Conservation (phyloP, 2,888 invertebrate species). For the Drosophila pseudotakahashii region DNA sequence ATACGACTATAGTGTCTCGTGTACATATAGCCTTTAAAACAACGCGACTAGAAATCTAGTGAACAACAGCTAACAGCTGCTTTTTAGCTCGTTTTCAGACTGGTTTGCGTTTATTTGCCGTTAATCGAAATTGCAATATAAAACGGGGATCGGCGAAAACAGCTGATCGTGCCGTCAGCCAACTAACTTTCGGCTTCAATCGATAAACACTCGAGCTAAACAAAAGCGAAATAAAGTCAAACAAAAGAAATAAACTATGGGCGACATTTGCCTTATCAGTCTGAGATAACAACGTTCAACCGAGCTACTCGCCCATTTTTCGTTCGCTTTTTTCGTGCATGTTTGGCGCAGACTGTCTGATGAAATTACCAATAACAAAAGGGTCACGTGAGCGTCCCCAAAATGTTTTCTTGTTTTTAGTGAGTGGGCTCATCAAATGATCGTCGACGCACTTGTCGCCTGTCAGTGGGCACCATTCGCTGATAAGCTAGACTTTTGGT, state of each 20-base stretch:
- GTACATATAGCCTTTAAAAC: constrained; percentile 10
- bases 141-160: constrained; percentile 23
- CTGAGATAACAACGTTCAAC: constrained; percentile 16
- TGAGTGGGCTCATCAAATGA: background rate
- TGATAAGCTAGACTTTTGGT: background rate
- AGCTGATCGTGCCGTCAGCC: constrained; percentile 20
- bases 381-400: constrained; percentile 30
- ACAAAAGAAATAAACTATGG: constrained; percentile 28
- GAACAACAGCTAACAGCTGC: constrained; percentile 34
- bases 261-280: constrained; percentile 62
- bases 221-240: constrained; percentile 16
- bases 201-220: constrained; percentile 54
- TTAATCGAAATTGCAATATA: constrained; percentile 25
- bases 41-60: constrained; percentile 30
- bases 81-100: constrained; percentile 28
- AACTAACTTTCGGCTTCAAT: constrained; percentile 57
- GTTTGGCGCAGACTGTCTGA: constrained; percentile 3
- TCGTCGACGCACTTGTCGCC: constrained; percentile 8
- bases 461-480: background rate
- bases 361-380: constrained; percentile 55
- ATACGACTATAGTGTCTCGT: background rate
- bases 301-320: constrained; percentile 1
- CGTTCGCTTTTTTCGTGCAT: background rate
- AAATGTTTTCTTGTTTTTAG: background rate
- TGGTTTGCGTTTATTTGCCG: constrained; percentile 27